A percentile compares a stretch with the other conserved stretches of the same genome.
Conservation (phyloP, 2,888 invertebrate species). For the Graphium colonna region DNA sequence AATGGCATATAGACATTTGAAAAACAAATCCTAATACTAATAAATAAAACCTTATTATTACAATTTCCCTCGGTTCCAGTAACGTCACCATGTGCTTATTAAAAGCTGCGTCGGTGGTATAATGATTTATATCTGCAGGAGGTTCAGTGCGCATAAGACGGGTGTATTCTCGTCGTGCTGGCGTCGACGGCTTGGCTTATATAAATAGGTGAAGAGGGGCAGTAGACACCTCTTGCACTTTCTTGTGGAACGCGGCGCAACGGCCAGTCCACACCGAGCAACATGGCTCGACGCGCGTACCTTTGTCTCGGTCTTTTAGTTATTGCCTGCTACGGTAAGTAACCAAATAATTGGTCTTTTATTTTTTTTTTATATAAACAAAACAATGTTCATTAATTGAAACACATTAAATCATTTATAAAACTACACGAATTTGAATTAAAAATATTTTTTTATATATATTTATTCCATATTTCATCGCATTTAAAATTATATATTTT, state of each 20-base stretch:
- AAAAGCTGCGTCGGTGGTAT: slow-evolving; percentile 54
- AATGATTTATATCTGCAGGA: slow-evolving; percentile 49
- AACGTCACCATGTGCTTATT: slow-evolving; percentile 54
- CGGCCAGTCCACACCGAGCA: slow-evolving; percentile 73
- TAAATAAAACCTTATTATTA: slow-evolving; percentile 16
- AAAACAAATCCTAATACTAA: too few relatives aligned
- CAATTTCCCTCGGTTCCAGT: slow-evolving; percentile 42
- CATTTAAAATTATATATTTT: slow-evolving; percentile 3
- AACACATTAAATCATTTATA: too few relatives aligned
- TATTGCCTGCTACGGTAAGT: slow-evolving; percentile 74
- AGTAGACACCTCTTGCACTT: slow-evolving; percentile 74
- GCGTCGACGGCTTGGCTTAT: slow-evolving; percentile 62
- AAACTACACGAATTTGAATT: too few relatives aligned
- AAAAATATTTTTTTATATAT: too few relatives aligned
- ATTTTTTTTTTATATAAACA: slow-evolving; percentile 6
- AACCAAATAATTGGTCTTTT: slow-evolving; percentile 29
- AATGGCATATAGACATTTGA: too few relatives aligned
- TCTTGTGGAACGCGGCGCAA: slow-evolving; percentile 64
- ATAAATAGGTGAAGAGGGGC: slow-evolving; percentile 80
- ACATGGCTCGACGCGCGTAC: slow-evolving; percentile 78
- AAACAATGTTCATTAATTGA: too few relatives aligned
- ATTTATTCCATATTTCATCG: too few relatives aligned
- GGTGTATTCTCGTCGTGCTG: slow-evolving; percentile 48
- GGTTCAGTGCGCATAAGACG: slow-evolving; percentile 58
- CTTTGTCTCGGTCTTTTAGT: slow-evolving; percentile 72